Evolutionary conservation across 2,797 vertebrate species (phyloP).

Genomic region (Crenuchus spilurus): DNA sequence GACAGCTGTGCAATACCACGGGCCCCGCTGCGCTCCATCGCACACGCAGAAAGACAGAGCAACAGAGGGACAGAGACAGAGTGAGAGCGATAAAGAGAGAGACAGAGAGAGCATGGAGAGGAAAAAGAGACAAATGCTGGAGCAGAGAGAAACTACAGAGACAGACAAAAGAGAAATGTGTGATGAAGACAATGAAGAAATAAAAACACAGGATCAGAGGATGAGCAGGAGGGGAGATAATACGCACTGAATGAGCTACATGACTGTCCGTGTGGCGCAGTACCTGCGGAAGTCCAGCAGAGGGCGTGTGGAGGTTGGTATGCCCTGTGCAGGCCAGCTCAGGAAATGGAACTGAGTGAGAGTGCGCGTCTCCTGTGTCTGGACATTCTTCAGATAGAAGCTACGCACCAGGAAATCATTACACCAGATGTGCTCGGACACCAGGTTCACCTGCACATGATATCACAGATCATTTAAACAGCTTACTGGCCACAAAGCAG

Average conservation of each 20-base stretch:
- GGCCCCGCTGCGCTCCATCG: slow-evolving; percentile 58
- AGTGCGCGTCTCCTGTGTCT: slow-evolving; percentile 94
- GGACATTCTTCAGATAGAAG: slow-evolving; percentile 98
- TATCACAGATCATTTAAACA: not conserved
- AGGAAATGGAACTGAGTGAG: slow-evolving; percentile 99
- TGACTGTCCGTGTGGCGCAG: not conserved
- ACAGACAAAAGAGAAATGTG: not conserved
- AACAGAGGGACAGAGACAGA: not conserved
- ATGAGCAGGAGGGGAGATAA: not conserved
- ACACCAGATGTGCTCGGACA: slow-evolving; percentile 98
- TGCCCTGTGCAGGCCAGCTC: slow-evolving; percentile 95
- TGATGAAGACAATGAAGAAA: not conserved
- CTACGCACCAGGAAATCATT: slow-evolving; percentile 97
- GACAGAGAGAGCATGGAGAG: not conserved
- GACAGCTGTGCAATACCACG: slow-evolving; percentile 81
- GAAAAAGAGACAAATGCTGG: not conserved
- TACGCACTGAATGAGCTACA: not conserved
- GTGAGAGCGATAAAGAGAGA: slow-evolving; percentile 14
- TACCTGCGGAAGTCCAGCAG: slow-evolving; percentile 98
- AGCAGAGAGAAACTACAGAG: not conserved
- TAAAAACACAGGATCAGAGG: not conserved
- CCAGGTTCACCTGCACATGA: slow-evolving; percentile 88
- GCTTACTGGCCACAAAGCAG: not conserved
- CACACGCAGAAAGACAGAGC: slow-evolving; percentile 40
- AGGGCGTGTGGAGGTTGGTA: slow-evolving; percentile 90